These are phyloP conservation scores for Synanthedon vespiformis DNA, from an alignment of 2,888 invertebrate species.

Conservation along the genomic window DNA sequence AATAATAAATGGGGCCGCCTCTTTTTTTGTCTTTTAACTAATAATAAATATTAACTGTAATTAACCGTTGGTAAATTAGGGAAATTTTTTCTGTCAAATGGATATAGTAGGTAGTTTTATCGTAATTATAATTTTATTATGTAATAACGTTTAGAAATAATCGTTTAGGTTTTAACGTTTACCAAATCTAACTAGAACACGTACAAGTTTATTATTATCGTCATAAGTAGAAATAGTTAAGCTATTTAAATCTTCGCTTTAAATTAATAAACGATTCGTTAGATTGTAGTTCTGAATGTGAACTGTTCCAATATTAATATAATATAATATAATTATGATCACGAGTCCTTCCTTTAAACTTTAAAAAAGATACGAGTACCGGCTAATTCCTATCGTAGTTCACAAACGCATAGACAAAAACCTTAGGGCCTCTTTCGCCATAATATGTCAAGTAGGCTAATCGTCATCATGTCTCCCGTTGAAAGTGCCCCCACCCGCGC, in stretches of 20 bases:
- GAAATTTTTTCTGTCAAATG: conserved; percentile 46
- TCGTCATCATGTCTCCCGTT: too few species aligned
- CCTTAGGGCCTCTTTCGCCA: too few species aligned
- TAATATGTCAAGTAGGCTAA: too few species aligned
- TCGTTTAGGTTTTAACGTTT: conserved; percentile 39
- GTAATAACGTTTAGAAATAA: conserved; percentile 28
- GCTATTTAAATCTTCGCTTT: neutral
- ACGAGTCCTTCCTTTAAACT: too few species aligned
- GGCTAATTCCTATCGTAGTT: too few species aligned
- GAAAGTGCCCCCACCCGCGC: too few species aligned
- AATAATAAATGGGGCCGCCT: conserved; percentile 59
- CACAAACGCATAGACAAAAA: too few species aligned
- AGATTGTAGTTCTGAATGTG: too few species aligned
- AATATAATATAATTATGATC: too few species aligned
- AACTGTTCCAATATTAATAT: too few species aligned
- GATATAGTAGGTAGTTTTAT: conserved; percentile 45
- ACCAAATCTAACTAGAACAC: conserved; percentile 54
- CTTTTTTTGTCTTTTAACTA: conserved; percentile 47
- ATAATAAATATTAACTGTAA: conserved; percentile 26
- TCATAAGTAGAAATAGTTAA: conserved; percentile 9
- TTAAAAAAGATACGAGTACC: too few species aligned
- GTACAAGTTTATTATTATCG: conserved; percentile 15
- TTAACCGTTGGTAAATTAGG: conserved; percentile 41
- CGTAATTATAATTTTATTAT: conserved; percentile 40
- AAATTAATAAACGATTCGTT: too few species aligned